These are phyloP conservation scores for Sarcophaga bullata DNA, from an alignment of 1,140 invertebrate species.

Conservation along the genomic window DNA sequence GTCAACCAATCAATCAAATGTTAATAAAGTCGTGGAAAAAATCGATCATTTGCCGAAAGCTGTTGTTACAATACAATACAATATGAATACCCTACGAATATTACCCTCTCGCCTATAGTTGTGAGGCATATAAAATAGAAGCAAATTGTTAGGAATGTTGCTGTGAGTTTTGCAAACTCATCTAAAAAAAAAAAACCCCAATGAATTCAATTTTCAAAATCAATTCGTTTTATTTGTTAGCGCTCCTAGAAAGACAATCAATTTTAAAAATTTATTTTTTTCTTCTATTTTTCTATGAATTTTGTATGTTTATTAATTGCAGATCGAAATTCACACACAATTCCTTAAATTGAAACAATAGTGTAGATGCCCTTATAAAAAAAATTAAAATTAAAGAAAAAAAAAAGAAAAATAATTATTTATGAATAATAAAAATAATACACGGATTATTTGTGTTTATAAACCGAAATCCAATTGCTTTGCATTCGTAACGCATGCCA, in stretches of 20 bases:
- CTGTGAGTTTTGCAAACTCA: too few species aligned
- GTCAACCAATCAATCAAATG: too few species aligned
- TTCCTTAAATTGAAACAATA: slow-evolving; percentile 10
- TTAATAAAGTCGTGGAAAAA: too few species aligned
- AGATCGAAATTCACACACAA: slow-evolving; percentile 16
- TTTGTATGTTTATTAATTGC: not conserved
- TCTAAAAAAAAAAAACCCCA: too few species aligned
- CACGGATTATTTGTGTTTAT: not conserved
- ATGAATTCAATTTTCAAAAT: slow-evolving; percentile 33
- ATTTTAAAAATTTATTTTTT: not conserved
- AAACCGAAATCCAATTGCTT: slow-evolving; percentile 29
- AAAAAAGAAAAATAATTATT: not conserved
- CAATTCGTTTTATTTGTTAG: slow-evolving; percentile 35
- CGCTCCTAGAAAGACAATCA: not conserved
- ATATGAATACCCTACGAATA: too few species aligned
- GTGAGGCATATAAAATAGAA: too few species aligned
- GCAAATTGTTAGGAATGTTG: too few species aligned
- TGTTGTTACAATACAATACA: too few species aligned
- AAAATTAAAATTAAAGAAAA: not conserved
- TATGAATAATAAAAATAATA: slow-evolving; percentile 4
- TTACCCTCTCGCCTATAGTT: too few species aligned
- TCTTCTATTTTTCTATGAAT: not conserved
- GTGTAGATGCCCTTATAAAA: slow-evolving; percentile 30
- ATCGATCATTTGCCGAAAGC: too few species aligned
- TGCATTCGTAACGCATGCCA: slow-evolving; percentile 38